phyloP scores from a whole-genome alignment of 2,113 vertebrate species.

The Alethe castanea region DNA sequence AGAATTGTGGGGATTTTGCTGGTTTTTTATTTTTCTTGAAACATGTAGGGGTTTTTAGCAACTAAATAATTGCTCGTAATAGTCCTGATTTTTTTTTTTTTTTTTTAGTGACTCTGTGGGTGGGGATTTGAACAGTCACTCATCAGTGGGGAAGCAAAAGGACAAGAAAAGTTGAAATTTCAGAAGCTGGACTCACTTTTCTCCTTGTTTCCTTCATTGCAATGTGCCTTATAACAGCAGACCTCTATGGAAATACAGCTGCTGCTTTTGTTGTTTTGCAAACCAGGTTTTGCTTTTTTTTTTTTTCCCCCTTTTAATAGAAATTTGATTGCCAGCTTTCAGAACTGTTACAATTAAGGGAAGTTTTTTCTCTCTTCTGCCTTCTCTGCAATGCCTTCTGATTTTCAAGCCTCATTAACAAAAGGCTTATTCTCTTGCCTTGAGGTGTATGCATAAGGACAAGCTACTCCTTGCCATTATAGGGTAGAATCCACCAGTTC shows the following conservation, averaged over 20 bases:
- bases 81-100: not conserved
- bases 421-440: not conserved
- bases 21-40: not conserved
- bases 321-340: not conserved
- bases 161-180: not conserved
- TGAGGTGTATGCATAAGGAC: not conserved
- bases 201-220: not conserved
- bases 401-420: not conserved
- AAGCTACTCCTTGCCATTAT: not conserved
- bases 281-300: not conserved
- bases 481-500: not conserved
- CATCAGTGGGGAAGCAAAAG: not conserved
- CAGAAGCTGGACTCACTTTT: not conserved
- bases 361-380: not conserved
- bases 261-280: not conserved
- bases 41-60: not conserved
- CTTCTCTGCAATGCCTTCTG: not conserved
- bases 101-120: not conserved
- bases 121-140: not conserved
- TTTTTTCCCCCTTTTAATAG: not conserved
- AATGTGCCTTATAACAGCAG: not conserved
- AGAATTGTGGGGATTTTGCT: not conserved
- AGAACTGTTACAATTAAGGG: not conserved
- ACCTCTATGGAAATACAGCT: not conserved
- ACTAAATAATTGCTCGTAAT: not conserved